Percentiles rank a stretch among this genome's conserved stretches.
Conservation (phyloP, 2,113 vertebrate genomes). For the Sciurus niger region DNA sequence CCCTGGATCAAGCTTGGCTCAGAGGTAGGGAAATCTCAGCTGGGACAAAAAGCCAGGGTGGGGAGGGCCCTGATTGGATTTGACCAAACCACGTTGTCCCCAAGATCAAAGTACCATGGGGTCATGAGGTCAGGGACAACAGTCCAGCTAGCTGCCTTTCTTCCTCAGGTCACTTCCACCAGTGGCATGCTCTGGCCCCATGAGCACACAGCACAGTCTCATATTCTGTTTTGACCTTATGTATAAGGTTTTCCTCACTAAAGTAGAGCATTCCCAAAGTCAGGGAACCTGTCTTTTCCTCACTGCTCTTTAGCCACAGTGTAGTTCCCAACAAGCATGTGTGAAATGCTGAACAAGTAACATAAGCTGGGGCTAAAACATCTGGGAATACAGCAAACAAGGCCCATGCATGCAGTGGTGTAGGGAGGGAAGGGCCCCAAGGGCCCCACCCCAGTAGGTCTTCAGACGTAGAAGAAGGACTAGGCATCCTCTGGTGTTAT, state of each 20-base stretch:
- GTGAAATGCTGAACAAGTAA: accelerated
- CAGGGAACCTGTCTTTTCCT: not conserved
- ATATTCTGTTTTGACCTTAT: not conserved
- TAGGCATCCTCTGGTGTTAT: not conserved
- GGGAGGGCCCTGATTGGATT: not conserved
- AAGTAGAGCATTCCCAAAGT: not conserved
- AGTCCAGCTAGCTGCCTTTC: not conserved
- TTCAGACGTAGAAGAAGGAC: too few relatives aligned
- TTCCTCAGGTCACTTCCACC: not conserved
- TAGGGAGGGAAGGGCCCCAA: not conserved
- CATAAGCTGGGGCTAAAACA: not conserved
- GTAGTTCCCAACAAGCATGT: too few relatives aligned
- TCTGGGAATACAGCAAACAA: not conserved
- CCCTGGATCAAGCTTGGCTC: constrained; percentile 82
- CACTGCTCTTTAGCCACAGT: not conserved
- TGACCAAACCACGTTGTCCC: not conserved
- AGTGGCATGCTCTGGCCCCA: not conserved
- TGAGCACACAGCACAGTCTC: not conserved
- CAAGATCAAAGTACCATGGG: not conserved
- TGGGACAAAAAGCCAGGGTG: accelerated
- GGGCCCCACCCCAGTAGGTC: not conserved
- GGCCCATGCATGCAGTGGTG: too few relatives aligned
- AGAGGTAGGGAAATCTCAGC: constrained; percentile 85
- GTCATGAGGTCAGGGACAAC: not conserved
- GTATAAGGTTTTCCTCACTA: not conserved